Evolutionary conservation across 2,113 vertebrate genomes (phyloP).

Genomic region (Athene cunicularia): DNA sequence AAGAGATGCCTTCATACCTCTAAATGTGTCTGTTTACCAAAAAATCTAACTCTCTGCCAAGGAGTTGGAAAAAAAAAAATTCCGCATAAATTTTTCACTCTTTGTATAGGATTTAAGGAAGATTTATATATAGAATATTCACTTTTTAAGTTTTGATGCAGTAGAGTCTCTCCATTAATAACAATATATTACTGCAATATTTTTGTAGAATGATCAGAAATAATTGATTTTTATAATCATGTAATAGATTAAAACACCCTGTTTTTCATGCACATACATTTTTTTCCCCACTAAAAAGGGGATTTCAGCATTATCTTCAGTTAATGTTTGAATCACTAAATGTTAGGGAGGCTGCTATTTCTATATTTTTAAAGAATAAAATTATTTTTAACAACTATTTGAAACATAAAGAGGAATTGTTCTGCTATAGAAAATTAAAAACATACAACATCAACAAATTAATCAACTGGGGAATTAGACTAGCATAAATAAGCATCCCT

Average conservation of each 20-base stretch:
- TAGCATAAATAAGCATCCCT: not conserved
- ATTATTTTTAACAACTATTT: not conserved
- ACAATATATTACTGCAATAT: not conserved
- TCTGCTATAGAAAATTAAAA: not conserved
- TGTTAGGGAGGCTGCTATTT: not conserved
- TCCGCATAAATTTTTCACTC: not conserved
- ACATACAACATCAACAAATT: constrained; percentile 4
- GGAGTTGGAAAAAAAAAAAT: not conserved
- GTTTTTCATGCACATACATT: not conserved
- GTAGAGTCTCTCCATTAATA: not conserved
- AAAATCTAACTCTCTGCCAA: not conserved
- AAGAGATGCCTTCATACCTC: not conserved
- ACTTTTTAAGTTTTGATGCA: not conserved
- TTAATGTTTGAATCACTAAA: not conserved
- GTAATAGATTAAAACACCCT: not conserved
- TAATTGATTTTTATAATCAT: not conserved
- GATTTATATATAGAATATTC: not conserved
- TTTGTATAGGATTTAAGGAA: not conserved
- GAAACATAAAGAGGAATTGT: not conserved
- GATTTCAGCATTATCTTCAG: not conserved
- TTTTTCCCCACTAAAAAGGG: not conserved
- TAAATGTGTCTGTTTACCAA: not conserved
- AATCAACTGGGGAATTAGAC: not conserved
- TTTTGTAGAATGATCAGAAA: not conserved
- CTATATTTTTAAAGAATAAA: not conserved